Conservation (phyloP, 2,113 vertebrate species). For the Phrynosoma blainvillii region DNA sequence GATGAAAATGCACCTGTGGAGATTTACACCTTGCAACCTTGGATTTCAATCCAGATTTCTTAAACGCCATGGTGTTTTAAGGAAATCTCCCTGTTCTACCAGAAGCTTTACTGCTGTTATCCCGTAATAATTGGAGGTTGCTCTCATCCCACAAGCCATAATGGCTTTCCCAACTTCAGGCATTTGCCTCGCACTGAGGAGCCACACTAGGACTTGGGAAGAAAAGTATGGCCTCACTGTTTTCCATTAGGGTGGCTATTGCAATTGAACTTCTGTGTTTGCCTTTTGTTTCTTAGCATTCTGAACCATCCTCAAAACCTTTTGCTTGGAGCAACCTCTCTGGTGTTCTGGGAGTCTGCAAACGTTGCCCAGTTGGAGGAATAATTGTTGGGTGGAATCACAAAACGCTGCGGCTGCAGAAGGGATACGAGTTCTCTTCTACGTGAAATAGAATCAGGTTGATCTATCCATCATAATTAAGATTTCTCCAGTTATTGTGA, state of each 20-base stretch:
- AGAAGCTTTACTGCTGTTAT: not conserved
- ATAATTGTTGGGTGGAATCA: not conserved
- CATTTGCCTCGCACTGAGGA: not conserved
- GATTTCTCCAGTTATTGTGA: not conserved
- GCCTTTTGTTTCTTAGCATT: not conserved
- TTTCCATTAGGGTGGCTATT: too few relatives aligned
- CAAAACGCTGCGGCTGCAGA: not conserved
- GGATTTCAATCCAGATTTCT: not conserved
- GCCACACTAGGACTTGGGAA: not conserved
- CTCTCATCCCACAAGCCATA: not conserved
- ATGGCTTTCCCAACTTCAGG: not conserved
- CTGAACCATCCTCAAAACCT: not conserved
- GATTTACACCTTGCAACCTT: too few relatives aligned
- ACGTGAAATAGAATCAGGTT: not conserved
- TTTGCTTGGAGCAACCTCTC: not conserved
- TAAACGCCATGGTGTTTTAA: not conserved
- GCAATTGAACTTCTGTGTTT: not conserved
- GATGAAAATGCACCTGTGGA: too few relatives aligned
- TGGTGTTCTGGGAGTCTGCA: not conserved
- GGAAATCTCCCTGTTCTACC: not conserved
- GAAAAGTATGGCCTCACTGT: accelerated
- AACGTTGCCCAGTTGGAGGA: not conserved
- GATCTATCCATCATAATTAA: not conserved
- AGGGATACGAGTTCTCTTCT: too few relatives aligned
- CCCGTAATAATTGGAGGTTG: not conserved